These are phyloP conservation scores for Heliothis subflexa DNA, from an alignment of 1,140 invertebrate species.

Conservation along the genomic window DNA sequence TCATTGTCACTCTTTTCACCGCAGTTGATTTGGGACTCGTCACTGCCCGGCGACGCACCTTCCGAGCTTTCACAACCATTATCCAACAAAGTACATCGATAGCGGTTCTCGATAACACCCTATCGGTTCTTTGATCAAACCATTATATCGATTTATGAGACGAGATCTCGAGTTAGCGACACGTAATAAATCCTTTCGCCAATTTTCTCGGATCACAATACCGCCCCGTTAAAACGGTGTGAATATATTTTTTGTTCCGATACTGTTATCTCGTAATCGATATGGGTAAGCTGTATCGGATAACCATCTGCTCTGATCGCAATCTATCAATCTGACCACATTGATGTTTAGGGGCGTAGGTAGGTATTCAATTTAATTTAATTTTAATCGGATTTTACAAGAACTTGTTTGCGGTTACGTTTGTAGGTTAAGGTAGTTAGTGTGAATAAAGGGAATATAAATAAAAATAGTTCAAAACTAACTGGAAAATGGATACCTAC, in stretches of 20 bases:
- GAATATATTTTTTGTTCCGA: conserved; percentile 42
- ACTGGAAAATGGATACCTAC: conserved; percentile 34
- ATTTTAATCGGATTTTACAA: conserved; percentile 29
- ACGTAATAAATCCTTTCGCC: conserved; percentile 62
- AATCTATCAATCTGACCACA: conserved; percentile 35
- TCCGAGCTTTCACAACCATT: conserved; percentile 67
- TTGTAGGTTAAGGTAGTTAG: conserved; percentile 32
- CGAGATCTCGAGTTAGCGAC: conserved; percentile 61
- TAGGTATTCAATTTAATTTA: conserved; percentile 32
- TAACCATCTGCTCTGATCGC: conserved; percentile 22
- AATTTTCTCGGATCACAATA: conserved; percentile 59
- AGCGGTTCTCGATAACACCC: conserved; percentile 60
- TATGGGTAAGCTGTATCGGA: conserved; percentile 40
- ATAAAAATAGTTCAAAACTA: conserved; percentile 16
- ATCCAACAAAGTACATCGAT: conserved; percentile 54
- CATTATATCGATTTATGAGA: conserved; percentile 70
- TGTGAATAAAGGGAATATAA: conserved; percentile 18
- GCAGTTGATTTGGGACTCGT: conserved; percentile 22
- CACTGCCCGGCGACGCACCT: conserved; percentile 41
- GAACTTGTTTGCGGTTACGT: conserved; percentile 27
- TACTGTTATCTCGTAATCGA: conserved; percentile 52
- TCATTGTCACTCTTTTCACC: conserved; percentile 57
- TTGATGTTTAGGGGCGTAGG: conserved; percentile 5
- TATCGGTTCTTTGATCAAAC: conserved; percentile 61
- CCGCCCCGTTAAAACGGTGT: conserved; percentile 43